These are phyloP conservation scores for Drosophila repletoides DNA, from an alignment of 1,140 invertebrate genomes.

Conservation along the genomic window DNA sequence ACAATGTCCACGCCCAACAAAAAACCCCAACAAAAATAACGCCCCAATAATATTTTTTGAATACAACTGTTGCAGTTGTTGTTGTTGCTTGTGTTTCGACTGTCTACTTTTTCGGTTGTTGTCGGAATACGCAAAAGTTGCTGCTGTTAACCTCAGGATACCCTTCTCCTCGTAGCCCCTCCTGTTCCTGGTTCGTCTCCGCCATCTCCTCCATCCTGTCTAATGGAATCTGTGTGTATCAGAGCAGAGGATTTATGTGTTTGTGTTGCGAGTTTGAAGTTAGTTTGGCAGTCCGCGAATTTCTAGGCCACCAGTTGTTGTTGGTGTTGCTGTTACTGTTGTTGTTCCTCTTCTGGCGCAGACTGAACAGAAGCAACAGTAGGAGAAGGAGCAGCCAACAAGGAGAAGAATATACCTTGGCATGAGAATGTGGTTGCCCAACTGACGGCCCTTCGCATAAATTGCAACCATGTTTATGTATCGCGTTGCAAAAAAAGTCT, in stretches of 20 bases:
- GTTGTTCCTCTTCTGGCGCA: constrained; percentile 3
- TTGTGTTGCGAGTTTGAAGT: constrained; percentile 55
- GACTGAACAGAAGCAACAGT: background rate
- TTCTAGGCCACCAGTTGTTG: constrained; percentile 22
- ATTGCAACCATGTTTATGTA: constrained; percentile 60
- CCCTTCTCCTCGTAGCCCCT: background rate
- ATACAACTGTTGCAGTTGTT: constrained; percentile 19
- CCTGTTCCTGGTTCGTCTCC: background rate
- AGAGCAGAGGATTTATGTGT: constrained; percentile 52
- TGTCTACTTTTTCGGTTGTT: constrained; percentile 21
- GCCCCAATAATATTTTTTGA: constrained; percentile 47
- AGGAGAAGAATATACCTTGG: constrained; percentile 8
- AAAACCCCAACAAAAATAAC: background rate
- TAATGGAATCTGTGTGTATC: constrained; percentile 50
- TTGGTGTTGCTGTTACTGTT: background rate
- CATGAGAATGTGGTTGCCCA: constrained; percentile 50
- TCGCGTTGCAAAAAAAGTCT: constrained; percentile 35
- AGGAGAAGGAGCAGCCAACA: constrained; percentile 1
- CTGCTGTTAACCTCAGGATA: constrained; percentile 5
- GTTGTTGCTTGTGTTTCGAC: background rate
- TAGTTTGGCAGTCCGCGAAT: constrained; percentile 47
- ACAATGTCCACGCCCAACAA: constrained; percentile 11
- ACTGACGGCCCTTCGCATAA: constrained; percentile 56
- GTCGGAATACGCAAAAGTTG: constrained; percentile 34
- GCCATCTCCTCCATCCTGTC: background rate